phyloP scores from a whole-genome alignment of 2,888 invertebrate genomes.

The Pammene aurita region DNA sequence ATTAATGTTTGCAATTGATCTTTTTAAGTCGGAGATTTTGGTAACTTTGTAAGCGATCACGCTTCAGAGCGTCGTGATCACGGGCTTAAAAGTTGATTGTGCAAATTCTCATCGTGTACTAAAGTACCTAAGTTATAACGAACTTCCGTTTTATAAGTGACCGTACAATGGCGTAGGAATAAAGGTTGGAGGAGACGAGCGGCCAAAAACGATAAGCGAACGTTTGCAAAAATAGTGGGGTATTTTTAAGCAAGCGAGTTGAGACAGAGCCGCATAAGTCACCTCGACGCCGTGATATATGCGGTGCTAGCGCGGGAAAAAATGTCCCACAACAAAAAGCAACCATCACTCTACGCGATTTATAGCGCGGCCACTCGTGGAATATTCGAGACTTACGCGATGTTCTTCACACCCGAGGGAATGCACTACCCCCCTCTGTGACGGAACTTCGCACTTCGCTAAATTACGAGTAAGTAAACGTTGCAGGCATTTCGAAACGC shows the following conservation, averaged over 20 bases:
- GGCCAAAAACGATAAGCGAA: conserved; percentile 44
- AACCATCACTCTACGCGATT: conserved; percentile 78
- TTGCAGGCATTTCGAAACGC: conserved; percentile 40
- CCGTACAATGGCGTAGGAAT: conserved; percentile 31
- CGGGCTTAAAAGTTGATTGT: conserved; percentile 25
- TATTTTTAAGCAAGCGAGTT: conserved; percentile 55
- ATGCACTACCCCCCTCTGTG: conserved; percentile 79
- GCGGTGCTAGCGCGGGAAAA: conserved; percentile 80
- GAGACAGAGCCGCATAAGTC: conserved; percentile 69
- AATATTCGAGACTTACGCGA: conserved; percentile 73
- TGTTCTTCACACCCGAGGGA: conserved; percentile 73
- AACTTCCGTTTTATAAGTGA: conserved; percentile 36
- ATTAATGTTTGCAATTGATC: conserved; percentile 78
- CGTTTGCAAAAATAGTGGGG: conserved; percentile 53
- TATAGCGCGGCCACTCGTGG: conserved; percentile 74
- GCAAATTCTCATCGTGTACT: conserved; percentile 8
- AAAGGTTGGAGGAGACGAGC: conserved; percentile 31
- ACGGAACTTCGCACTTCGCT: conserved; percentile 80
- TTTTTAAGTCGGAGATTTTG: conserved; percentile 72
- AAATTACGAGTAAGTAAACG: conserved; percentile 72
- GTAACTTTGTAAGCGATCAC: conserved; percentile 60
- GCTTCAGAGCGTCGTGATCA: conserved; percentile 49
- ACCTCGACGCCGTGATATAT: conserved; percentile 74
- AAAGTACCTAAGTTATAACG: conserved; percentile 16
- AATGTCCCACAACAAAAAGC: conserved; percentile 79